Conservation (phyloP, 2,113 vertebrate genomes). For the Scalopus aquaticus region DNA sequence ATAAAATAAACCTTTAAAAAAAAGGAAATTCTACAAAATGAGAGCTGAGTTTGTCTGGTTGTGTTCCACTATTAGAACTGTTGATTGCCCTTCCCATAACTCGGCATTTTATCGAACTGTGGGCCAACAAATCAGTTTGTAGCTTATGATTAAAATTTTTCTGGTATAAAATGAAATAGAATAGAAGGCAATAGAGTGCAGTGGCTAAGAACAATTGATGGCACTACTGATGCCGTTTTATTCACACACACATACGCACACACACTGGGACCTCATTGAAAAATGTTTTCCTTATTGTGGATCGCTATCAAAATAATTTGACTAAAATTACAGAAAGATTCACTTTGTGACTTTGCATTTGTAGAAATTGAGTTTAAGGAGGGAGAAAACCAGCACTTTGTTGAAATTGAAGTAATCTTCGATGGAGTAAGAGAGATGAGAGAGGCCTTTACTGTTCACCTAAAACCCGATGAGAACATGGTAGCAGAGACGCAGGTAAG, state of each 20-base stretch:
- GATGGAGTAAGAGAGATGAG: slow-evolving; percentile 94
- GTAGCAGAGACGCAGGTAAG: slow-evolving; percentile 94
- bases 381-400: slow-evolving; percentile 90
- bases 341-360: slow-evolving; percentile 60
- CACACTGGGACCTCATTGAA: background rate
- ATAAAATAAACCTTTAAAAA: too few species aligned
- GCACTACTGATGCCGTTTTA: background rate
- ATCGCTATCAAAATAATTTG: background rate
- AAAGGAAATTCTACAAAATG: too few species aligned
- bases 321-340: background rate
- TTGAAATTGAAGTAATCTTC: slow-evolving; percentile 93
- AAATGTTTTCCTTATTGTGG: background rate
- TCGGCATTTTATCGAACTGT: background rate
- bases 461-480: slow-evolving; percentile 96
- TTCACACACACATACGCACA: background rate
- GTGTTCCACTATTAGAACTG: background rate
- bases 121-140: background rate
- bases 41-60: background rate
- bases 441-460: slow-evolving; percentile 95
- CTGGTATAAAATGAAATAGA: background rate
- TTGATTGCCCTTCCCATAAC: background rate
- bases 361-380: slow-evolving; percentile 94
- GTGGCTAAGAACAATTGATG: background rate
- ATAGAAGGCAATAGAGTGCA: background rate
- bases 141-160: background rate